Evolutionary conservation across 30 jellyfish, hydroid and myxozoan species (phyloP).

Genomic region (Mastigias papua): DNA sequence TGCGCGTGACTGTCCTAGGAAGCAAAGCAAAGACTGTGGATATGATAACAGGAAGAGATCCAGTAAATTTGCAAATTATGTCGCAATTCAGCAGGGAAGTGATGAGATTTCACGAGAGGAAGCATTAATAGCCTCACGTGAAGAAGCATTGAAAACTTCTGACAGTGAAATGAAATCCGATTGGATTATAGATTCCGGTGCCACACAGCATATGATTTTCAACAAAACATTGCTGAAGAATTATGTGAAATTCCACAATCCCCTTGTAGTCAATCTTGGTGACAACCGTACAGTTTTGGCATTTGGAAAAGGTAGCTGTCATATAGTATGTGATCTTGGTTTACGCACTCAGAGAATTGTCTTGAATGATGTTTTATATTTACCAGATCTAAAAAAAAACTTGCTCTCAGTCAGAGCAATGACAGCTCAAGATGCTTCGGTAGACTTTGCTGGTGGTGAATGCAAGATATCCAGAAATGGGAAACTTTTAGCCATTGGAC

Average conservation of each 20-base stretch:
- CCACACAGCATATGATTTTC: slow-evolving; percentile 56
- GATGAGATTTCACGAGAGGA: slow-evolving; percentile 7
- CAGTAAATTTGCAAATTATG: slow-evolving; percentile 7
- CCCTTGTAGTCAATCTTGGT: slow-evolving; percentile 26
- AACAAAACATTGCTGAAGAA: slow-evolving; percentile 14
- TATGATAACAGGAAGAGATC: slow-evolving; percentile 11
- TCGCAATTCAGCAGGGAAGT: slow-evolving; percentile 3
- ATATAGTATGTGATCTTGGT: slow-evolving; percentile 33
- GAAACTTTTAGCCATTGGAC: slow-evolving; percentile 23
- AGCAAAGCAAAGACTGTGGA: slow-evolving; percentile 12
- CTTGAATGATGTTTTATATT: slow-evolving; percentile 48
- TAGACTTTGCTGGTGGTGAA: slow-evolving; percentile 9
- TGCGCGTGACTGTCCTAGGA: slow-evolving; percentile 60
- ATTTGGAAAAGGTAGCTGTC: slow-evolving; percentile 56
- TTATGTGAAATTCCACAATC: slow-evolving; percentile 12
- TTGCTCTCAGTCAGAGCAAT: slow-evolving; percentile 60
- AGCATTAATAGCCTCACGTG: not conserved
- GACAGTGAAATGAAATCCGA: too few relatives aligned
- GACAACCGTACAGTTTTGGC: slow-evolving; percentile 17
- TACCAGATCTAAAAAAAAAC: slow-evolving; percentile 44
- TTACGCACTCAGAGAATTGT: slow-evolving; percentile 30
- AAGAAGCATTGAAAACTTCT: slow-evolving; percentile 20
- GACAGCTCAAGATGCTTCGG: slow-evolving; percentile 38
- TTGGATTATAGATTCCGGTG: slow-evolving; percentile 57
- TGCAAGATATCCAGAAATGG: slow-evolving; percentile 21